Base-by-base conservation (phyloP, 2,888 invertebrate genomes). In the Heteropelma amictum region DNA sequence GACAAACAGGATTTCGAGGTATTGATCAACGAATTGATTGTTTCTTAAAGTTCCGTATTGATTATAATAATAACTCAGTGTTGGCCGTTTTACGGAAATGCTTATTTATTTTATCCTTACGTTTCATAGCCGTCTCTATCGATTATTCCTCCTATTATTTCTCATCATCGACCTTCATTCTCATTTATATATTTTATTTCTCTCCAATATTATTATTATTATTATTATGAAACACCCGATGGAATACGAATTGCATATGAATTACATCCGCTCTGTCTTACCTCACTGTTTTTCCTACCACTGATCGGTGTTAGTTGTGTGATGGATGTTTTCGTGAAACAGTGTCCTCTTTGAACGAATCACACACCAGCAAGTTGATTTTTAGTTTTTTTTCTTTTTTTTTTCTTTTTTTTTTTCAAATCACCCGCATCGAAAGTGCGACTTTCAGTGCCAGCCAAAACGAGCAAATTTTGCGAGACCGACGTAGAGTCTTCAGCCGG, bases 1-100 rank as follows among this genome's bases (percentile, higher is more conserved):
- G 92, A 92, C 92, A 92, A 91, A 89, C 92, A 94, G 95, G 95
- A 95, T 93, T 95, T 95, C 93, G 95, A 95, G 95, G 95, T 95
- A 95, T 92, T 87, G 85, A 82, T 83, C 84, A 87, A 85, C 82
- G 83, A 86, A 85, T 85, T 83, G n/a, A 87, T 84, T 87, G 85
- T 87, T 86, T 85, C 84, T 86, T 86, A 86, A 81, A 77, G 81
- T 83, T 83, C 83, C 80, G 81, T 86, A 85, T 83, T 85, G 82
- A 84, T 79, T 81, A 85, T 78, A 61, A 80, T 83, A 51, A 71
- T 79, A 61, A 77, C 56, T 79, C 83, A 86, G 77, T 87, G 87
- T 87, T 87, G 85, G 87, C 85, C 86, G 86, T 87, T 85, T 87
- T 86, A 84, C 87, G 86, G 85, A 87, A 85, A 85, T 84, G 87